phyloP scores from a whole-genome alignment of 1,140 invertebrate genomes.

The Drosophila insularis region DNA sequence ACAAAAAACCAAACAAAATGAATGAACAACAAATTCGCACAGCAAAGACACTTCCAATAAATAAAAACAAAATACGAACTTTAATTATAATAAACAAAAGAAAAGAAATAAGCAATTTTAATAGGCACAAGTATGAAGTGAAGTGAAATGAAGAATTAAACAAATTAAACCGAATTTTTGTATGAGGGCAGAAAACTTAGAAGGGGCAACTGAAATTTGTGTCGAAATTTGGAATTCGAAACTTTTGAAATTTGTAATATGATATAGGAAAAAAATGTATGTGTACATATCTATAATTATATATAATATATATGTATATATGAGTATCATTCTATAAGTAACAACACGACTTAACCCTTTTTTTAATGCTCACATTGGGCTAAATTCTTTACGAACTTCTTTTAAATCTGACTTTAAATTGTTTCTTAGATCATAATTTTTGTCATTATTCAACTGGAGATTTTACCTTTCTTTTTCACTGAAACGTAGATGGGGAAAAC shows the following conservation, averaged over 20 bases:
- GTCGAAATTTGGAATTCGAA: background rate
- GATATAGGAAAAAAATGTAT: slow-evolving; percentile 1
- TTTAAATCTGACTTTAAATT: too few species aligned
- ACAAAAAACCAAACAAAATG: slow-evolving; percentile 44
- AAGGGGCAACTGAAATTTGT: slow-evolving; percentile 4
- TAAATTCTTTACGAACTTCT: too few species aligned
- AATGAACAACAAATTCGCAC: slow-evolving; percentile 72
- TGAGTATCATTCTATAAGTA: background rate
- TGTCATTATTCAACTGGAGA: background rate
- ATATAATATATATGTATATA: background rate
- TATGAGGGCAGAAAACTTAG: slow-evolving; percentile 7
- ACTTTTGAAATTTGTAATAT: slow-evolving; percentile 1
- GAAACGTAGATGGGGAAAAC: too few species aligned
- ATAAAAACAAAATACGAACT: slow-evolving; percentile 27
- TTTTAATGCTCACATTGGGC: too few species aligned
- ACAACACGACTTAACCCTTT: too few species aligned
- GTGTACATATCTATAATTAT: background rate
- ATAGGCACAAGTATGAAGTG: slow-evolving; percentile 61
- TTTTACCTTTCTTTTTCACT: too few species aligned
- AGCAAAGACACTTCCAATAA: slow-evolving; percentile 76
- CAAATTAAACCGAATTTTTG: slow-evolving; percentile 77
- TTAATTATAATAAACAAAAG: background rate
- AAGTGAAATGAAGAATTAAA: slow-evolving; percentile 26
- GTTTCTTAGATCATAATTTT: too few species aligned
- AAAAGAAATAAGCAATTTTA: slow-evolving; percentile 58